A percentile compares a stretch with the other conserved stretches of the same genome.
Evolutionary conservation across 2,113 vertebrate genomes (phyloP).

Genomic region (Amphiprion ocellaris): DNA sequence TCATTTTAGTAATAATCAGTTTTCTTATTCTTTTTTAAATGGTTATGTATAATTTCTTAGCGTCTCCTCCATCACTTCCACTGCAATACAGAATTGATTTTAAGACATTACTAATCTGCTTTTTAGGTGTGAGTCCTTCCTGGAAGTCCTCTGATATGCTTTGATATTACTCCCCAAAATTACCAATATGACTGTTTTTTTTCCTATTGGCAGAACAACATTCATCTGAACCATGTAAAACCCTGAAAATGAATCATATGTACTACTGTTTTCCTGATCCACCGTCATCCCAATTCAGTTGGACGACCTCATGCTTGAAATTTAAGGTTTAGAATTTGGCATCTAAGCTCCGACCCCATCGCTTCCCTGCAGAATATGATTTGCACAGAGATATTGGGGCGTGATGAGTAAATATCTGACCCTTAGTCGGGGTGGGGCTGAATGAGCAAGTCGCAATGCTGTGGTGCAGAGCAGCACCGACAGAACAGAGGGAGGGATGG

Average conservation of each 20-base stretch:
- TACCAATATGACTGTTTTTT: neutral
- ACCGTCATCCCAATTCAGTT: neutral
- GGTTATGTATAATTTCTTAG: no score
- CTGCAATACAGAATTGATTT: no score
- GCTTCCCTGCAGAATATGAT: neutral
- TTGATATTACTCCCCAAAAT: neutral
- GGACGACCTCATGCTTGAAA: neutral
- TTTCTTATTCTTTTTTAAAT: no score
- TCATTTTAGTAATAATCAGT: no score
- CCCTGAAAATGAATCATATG: neutral
- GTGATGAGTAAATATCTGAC: conserved; percentile 1
- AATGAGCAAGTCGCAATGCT: neutral
- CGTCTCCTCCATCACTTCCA: no score
- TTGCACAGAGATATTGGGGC: neutral
- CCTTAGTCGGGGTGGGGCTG: neutral
- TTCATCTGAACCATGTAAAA: neutral
- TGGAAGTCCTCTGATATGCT: neutral
- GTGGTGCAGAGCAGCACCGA: neutral
- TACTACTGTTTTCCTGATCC: neutral
- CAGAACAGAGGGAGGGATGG: neutral
- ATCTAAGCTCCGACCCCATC: neutral
- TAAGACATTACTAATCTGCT: no score
- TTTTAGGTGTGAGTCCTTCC: no score
- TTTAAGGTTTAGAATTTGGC: neutral
- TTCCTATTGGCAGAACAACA: neutral